Conservation (phyloP, 1,140 invertebrate species). For the Zophobas atratus region DNA sequence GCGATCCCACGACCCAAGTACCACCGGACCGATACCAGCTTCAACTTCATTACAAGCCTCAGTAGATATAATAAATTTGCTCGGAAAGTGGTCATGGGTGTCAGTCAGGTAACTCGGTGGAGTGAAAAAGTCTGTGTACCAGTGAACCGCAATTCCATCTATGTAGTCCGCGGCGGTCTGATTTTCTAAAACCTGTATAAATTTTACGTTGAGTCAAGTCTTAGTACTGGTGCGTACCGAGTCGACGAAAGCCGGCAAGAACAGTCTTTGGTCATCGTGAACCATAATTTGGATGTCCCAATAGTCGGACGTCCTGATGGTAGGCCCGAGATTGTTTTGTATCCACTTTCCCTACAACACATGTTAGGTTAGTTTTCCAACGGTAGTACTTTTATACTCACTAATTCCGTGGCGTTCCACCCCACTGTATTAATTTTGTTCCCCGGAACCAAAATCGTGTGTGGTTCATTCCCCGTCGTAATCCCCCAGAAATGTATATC, state of each 20-base stretch:
- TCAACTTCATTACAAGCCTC: slow-evolving; percentile 75
- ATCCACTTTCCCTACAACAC: slow-evolving; percentile 75
- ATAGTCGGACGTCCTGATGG: slow-evolving; percentile 72
- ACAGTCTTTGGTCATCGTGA: slow-evolving; percentile 81
- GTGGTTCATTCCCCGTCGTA: slow-evolving; percentile 67
- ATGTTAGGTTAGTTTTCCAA: not conserved
- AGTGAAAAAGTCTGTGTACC: slow-evolving; percentile 78
- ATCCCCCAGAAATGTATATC: slow-evolving; percentile 65
- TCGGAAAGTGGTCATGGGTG: slow-evolving; percentile 74
- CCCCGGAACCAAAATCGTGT: slow-evolving; percentile 65
- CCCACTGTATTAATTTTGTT: slow-evolving; percentile 71
- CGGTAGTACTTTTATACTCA: slow-evolving; percentile 11
- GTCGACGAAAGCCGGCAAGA: slow-evolving; percentile 76
- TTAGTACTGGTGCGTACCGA: slow-evolving; percentile 61
- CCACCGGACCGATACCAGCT: not conserved
- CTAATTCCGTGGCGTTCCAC: slow-evolving; percentile 52
- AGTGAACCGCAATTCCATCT: slow-evolving; percentile 85
- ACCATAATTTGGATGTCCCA: slow-evolving; percentile 76
- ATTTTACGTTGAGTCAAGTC: slow-evolving; percentile 5
- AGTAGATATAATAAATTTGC: slow-evolving; percentile 83
- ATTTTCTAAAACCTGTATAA: slow-evolving; percentile 61
- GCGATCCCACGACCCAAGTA: slow-evolving; percentile 68
- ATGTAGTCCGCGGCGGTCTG: slow-evolving; percentile 74
- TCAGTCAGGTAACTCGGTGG: slow-evolving; percentile 71
- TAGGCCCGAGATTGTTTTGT: slow-evolving; percentile 78